Base-by-base conservation (phyloP, 1,140 invertebrate genomes). In the Idris sp. region DNA sequence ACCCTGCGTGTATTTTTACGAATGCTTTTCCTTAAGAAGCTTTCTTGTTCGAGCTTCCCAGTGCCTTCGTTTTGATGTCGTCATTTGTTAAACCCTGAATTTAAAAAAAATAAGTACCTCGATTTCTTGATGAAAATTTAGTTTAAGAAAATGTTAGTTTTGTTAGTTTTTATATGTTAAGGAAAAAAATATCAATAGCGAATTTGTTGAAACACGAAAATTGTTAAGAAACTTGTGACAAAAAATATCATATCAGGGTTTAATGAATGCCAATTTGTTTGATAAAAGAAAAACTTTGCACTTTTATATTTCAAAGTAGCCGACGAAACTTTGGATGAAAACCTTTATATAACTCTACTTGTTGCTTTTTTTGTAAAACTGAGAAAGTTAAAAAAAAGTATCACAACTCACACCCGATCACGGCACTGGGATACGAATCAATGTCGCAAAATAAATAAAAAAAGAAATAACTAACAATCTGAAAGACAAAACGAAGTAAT, bases 221-320 rank as follows among this genome's bases (percentile, higher is more conserved):
- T 53, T 11, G 9, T 44, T 30, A 13, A 49, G 10, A 56, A 48
- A 49, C 18, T 41, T 13, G 19, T 2, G 35, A n/a, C n/a, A n/a
- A 15, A 36, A 41, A 41, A 65, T 74, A 41, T 59, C 46, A 8
- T 26, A 7, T 46, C 54, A 59, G 62, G 36, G 18, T 68, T 74
- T 58, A 43, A 74, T 51, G 9, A 18, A 58, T 49, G 51, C 10
- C 25, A 1, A 31, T 74, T 74, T 58, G 41, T 74, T 74, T 62
- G 38, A 74, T 74, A 68, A 65, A n/a, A n/a, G n/a, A n/a, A n/a
- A n/a, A 76, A 71, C 58, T 76, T 76, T 76, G 59, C 65, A 76
- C 73, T 71, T 76, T 76, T 75, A 65, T 75, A 75, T 59, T 68
- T 69, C 53, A 59, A 69, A 18, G 65, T 69, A 69, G 65, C 43